These are phyloP conservation scores for Genyomyrus donnyi DNA, from an alignment of 2,113 vertebrate genomes.

Conservation along the genomic window DNA sequence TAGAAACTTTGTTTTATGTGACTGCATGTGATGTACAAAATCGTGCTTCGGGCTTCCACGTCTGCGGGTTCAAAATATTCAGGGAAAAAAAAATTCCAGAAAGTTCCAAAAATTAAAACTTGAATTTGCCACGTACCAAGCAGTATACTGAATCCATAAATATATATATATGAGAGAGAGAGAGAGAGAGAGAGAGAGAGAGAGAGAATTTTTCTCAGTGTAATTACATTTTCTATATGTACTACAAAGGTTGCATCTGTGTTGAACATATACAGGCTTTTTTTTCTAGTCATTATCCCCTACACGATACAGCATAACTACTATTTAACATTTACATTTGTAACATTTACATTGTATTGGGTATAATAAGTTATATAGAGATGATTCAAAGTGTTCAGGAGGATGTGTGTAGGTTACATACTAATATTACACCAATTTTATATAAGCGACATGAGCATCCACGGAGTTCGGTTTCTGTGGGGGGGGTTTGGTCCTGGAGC, in stretches of 20 bases:
- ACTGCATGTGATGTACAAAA: not conserved
- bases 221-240: not conserved
- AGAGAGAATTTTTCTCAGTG: not conserved
- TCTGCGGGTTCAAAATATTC: not conserved
- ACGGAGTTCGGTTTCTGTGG: not conserved
- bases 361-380: not conserved
- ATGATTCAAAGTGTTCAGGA: not conserved
- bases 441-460: not conserved
- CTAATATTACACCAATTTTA: not conserved
- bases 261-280: not conserved
- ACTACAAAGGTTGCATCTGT: not conserved
- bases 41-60: not conserved
- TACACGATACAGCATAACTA: not conserved
- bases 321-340: not conserved
- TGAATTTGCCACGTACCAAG: not conserved
- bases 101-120: not conserved
- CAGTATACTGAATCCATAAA: not conserved
- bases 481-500: not conserved
- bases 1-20: not conserved
- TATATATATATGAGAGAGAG: no score
- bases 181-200: not conserved
- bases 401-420: not conserved
- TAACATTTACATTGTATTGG: not conserved
- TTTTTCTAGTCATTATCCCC: not conserved
- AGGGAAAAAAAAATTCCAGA: not conserved